These are phyloP conservation scores for Caloenas nicobarica DNA, from an alignment of 2,113 vertebrate genomes.

Conservation along the genomic window DNA sequence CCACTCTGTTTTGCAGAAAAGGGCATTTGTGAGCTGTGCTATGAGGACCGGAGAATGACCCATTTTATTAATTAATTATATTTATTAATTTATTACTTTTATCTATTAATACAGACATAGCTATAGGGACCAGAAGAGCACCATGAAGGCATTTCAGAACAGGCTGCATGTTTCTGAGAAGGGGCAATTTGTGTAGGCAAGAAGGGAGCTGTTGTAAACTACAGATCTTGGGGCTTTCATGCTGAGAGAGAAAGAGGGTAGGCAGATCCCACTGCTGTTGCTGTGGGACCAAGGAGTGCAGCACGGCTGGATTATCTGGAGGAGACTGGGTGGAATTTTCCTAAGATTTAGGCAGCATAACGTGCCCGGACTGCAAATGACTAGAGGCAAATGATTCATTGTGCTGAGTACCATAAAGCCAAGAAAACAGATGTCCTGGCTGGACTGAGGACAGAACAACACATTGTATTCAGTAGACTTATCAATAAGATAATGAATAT, in stretches of 20 bases:
- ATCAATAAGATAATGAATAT: slow-evolving; percentile 30
- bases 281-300: background rate
- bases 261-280: background rate
- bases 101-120: background rate
- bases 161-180: background rate
- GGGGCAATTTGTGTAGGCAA: background rate
- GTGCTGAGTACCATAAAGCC: background rate
- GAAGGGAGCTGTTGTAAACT: background rate
- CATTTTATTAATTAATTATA: background rate
- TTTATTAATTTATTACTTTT: background rate
- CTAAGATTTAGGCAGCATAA: slow-evolving; percentile 1
- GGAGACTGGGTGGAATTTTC: slow-evolving; percentile 1
- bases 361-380: background rate
- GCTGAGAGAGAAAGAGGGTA: background rate
- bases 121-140: background rate
- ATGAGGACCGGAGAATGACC: background rate
- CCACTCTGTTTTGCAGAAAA: background rate
- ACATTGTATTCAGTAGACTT: slow-evolving; percentile 15
- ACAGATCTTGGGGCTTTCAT: background rate
- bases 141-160: background rate
- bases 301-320: background rate
- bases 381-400: slow-evolving; percentile 48
- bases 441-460: background rate
- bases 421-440: slow-evolving; percentile 50
- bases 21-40: background rate